phyloP scores from a whole-genome alignment of 2,888 invertebrate species.

The Protonemura montana region DNA sequence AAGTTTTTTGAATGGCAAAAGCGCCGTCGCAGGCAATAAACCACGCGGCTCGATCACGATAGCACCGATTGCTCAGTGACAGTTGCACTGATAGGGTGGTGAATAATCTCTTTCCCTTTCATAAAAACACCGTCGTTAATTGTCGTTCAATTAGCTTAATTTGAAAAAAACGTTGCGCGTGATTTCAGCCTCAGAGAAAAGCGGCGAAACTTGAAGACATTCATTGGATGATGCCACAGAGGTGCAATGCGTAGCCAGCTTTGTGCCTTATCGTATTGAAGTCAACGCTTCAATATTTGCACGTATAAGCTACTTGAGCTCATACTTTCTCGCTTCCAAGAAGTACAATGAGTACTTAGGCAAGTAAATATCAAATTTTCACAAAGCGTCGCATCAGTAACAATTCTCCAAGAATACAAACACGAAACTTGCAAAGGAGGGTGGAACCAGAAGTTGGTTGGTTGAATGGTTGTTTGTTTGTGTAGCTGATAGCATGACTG shows the following conservation, averaged over 20 bases:
- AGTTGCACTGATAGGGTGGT: neutral
- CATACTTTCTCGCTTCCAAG: slow-evolving; percentile 5
- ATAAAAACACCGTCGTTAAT: neutral
- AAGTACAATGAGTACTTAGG: slow-evolving; percentile 23
- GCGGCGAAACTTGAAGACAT: neutral
- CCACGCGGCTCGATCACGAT: neutral
- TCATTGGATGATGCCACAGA: neutral
- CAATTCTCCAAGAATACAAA: slow-evolving; percentile 25
- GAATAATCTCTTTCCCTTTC: neutral
- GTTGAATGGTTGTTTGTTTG: slow-evolving; percentile 28
- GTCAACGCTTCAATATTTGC: neutral
- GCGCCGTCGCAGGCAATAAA: neutral
- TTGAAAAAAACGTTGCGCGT: neutral
- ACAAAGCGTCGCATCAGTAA: slow-evolving; percentile 18
- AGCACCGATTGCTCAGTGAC: neutral
- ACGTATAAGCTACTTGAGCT: slow-evolving; percentile 3
- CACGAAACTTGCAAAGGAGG: neutral
- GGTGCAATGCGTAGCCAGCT: neutral
- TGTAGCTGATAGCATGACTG: slow-evolving; percentile 30
- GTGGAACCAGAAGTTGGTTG: neutral
- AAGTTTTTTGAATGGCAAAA: neutral
- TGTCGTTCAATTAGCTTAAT: neutral
- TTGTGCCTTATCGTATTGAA: neutral
- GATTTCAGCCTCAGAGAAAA: neutral
- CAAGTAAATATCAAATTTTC: slow-evolving; percentile 26